Base-by-base conservation (phyloP, 2,888 invertebrate genomes). In the Elmis aenea region DNA sequence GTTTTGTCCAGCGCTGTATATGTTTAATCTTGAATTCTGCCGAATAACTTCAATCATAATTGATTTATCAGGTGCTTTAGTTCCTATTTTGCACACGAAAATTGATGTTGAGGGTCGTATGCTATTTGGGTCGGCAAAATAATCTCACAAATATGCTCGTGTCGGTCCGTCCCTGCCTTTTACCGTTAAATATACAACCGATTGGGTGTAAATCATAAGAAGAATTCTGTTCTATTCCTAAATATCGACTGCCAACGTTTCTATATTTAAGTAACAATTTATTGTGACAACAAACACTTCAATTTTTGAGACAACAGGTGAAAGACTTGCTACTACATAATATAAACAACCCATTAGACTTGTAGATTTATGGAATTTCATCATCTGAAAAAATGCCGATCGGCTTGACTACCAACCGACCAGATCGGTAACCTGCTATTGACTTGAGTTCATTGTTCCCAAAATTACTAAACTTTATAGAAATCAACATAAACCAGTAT, bases 291-390 rank as follows among this genome's bases (percentile, higher is more conserved):
- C n/a, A n/a, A n/a, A n/a, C n/a, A n/a, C n/a, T n/a, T n/a, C n/a
- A n/a, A n/a, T n/a, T n/a, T 25, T 38, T 28, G 34, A 34, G 35
- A 40, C 34, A 35, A 39, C 33, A 33, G 39, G 33, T 39, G 33
- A 39, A 34, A 34, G 34, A 34, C 33, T 33, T 26, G 31, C 32
- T 38, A 32, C 32, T 25, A 33, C 26, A 18, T 8, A 29, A 35
- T 27, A 31, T 26, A 40, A 35, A 31, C 35, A 31, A 40, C 26
- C 26, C 24, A 40, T 40, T 40, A 31, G 40, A 34, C 25, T 40
- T 40, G 40, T 31, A 40, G 31, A 40, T 40, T 34, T 26, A 21
- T 25, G 13, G 29, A 33, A 39, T 39, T 39, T 39, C 39, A 29
- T 39, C 39, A 39, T 39, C 26, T 39, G 21, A 22, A 18, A 29